A percentile compares a stretch with the other conserved stretches of the same genome.
These are phyloP conservation scores for Agriopis marginaria DNA, from an alignment of 2,888 invertebrate species.

Conservation along the genomic window DNA sequence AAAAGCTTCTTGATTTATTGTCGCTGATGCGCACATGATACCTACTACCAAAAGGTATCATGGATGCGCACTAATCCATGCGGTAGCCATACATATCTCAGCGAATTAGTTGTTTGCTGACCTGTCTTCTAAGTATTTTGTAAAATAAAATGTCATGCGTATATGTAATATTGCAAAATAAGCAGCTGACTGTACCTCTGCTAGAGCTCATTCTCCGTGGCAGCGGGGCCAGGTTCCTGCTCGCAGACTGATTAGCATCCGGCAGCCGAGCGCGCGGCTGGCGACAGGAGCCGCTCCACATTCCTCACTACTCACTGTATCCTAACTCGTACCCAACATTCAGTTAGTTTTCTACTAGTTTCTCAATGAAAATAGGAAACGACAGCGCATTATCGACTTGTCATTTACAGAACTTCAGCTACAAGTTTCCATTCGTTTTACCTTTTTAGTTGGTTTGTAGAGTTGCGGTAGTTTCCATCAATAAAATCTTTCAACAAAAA, in stretches of 20 bases:
- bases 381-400: neutral
- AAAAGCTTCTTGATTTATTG: no score
- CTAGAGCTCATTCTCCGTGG: neutral
- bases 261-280: neutral
- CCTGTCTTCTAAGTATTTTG: neutral
- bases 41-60: no score
- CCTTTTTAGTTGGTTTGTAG: no score
- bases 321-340: constrained; percentile 6
- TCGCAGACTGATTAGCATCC: constrained; percentile 31
- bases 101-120: neutral
- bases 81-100: no score
- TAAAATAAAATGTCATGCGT: no score
- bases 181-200: neutral
- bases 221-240: constrained; percentile 12
- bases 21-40: no score
- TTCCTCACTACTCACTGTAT: constrained; percentile 3
- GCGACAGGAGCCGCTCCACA: neutral
- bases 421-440: neutral
- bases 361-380: constrained; percentile 1
- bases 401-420: constrained; percentile 8
- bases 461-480: no score
- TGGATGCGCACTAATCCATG: no score
- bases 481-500: no score
- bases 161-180: neutral
- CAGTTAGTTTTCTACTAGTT: constrained; percentile 9